A percentile compares a stretch with the other conserved stretches of the same genome.
Evolutionary conservation across 2,888 invertebrate species (phyloP).

Genomic region (Dasypogon diadema): DNA sequence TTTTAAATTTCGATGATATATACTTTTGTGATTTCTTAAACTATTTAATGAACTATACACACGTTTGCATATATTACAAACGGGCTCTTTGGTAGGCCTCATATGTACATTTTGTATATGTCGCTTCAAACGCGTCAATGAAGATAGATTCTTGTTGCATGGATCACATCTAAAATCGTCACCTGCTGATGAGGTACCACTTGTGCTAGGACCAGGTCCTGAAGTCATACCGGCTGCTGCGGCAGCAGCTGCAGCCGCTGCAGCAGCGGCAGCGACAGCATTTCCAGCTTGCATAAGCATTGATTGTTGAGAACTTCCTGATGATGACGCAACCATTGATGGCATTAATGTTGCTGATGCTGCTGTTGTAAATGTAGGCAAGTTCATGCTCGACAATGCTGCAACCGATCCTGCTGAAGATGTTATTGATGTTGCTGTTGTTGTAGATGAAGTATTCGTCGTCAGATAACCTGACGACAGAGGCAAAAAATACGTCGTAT

Average conservation of each 20-base stretch:
- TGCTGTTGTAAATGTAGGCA: slow-evolving; percentile 52
- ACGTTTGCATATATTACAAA: slow-evolving; percentile 92
- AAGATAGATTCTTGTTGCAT: slow-evolving; percentile 91
- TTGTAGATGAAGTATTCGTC: slow-evolving; percentile 66
- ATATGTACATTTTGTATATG: slow-evolving; percentile 94
- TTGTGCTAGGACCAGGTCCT: slow-evolving; percentile 58
- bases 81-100: slow-evolving; percentile 89
- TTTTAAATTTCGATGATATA: slow-evolving; percentile 87
- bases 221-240: slow-evolving; percentile 43
- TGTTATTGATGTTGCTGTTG: slow-evolving; percentile 60
- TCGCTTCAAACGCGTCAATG: slow-evolving; percentile 87
- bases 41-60: slow-evolving; percentile 93
- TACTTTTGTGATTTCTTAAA: slow-evolving; percentile 91
- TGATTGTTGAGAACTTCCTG: slow-evolving; percentile 42
- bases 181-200: slow-evolving; percentile 68
- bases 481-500: slow-evolving; percentile 69
- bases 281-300: slow-evolving; percentile 54
- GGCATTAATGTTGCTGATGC: slow-evolving; percentile 51
- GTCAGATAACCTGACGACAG: slow-evolving; percentile 71
- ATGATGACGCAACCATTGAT: slow-evolving; percentile 51
- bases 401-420: slow-evolving; percentile 65
- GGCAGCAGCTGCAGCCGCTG: slow-evolving; percentile 58
- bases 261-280: slow-evolving; percentile 64
- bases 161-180: slow-evolving; percentile 92
- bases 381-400: slow-evolving; percentile 62